Evolutionary conservation across 2,888 invertebrate species (phyloP).

Genomic region (Tachina lurida): DNA sequence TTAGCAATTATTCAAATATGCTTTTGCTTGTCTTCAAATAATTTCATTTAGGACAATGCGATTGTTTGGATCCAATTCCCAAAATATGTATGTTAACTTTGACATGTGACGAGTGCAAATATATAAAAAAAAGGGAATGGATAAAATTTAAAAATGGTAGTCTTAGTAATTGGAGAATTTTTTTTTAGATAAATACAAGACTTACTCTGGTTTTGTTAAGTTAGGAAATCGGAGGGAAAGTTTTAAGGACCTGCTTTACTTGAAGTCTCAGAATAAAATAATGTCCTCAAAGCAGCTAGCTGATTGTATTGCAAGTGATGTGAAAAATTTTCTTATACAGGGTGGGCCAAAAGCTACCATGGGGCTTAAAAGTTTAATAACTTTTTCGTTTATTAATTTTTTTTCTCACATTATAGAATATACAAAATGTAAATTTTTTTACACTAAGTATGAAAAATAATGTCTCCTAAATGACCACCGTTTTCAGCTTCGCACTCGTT

Average conservation of each 20-base stretch:
- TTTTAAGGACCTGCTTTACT: background rate
- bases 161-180: background rate
- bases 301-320: too few relatives aligned
- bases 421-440: too few relatives aligned
- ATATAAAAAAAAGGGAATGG: background rate
- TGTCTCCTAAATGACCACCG: too few relatives aligned
- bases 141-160: background rate
- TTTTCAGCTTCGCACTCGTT: too few relatives aligned
- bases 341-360: too few relatives aligned
- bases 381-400: too few relatives aligned
- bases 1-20: constrained; percentile 65
- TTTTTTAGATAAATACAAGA: background rate
- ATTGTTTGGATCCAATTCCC: constrained; percentile 66
- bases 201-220: too few relatives aligned
- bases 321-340: too few relatives aligned
- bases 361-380: too few relatives aligned
- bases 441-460: too few relatives aligned
- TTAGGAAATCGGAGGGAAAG: background rate
- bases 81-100: constrained; percentile 65
- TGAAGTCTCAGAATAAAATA: background rate
- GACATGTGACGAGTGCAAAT: constrained; percentile 61
- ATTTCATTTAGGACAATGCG: constrained; percentile 17
- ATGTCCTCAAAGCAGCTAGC: background rate
- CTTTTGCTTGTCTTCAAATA: constrained; percentile 3
- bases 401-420: too few relatives aligned